These are phyloP conservation scores for Trichogramma evanescens DNA, from an alignment of 2,888 invertebrate species.

Conservation along the genomic window DNA sequence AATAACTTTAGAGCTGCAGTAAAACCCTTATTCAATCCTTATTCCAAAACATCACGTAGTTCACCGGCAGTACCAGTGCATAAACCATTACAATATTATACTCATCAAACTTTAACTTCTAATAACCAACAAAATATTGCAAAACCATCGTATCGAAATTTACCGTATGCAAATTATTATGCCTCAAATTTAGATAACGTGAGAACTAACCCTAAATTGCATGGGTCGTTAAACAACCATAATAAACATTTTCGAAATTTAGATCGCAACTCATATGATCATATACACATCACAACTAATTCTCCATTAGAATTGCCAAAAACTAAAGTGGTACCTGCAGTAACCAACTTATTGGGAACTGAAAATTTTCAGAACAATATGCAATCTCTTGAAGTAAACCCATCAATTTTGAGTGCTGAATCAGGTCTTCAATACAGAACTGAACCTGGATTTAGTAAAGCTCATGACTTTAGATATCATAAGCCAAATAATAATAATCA, in stretches of 20 bases:
- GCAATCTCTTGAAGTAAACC: constrained; percentile 28
- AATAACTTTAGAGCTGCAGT: not conserved
- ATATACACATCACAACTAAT: constrained; percentile 9
- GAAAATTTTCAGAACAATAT: constrained; percentile 24
- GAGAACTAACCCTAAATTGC: not conserved
- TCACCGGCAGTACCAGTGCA: constrained; percentile 5
- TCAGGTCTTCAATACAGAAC: constrained; percentile 24
- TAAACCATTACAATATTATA: not conserved
- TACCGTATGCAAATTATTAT: not conserved
- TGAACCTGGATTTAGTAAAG: constrained; percentile 23
- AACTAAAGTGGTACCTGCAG: constrained; percentile 28
- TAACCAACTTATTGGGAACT: constrained; percentile 26
- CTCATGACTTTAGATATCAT: constrained; percentile 22
- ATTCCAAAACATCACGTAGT: not conserved
- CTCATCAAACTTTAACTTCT: not conserved
- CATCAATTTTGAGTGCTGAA: constrained; percentile 25
- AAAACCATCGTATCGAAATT: constrained; percentile 1
- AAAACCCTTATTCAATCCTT: constrained; percentile 5
- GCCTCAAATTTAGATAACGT: not conserved
- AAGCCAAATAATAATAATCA: constrained; percentile 11
- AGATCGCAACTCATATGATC: constrained; percentile 11
- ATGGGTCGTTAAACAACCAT: constrained; percentile 1
- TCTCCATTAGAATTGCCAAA: constrained; percentile 15
- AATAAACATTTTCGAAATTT: constrained; percentile 9
- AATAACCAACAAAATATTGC: not conserved